These are phyloP conservation scores for Hoplodrina blanda DNA, from an alignment of 2,888 invertebrate species.

Conservation along the genomic window DNA sequence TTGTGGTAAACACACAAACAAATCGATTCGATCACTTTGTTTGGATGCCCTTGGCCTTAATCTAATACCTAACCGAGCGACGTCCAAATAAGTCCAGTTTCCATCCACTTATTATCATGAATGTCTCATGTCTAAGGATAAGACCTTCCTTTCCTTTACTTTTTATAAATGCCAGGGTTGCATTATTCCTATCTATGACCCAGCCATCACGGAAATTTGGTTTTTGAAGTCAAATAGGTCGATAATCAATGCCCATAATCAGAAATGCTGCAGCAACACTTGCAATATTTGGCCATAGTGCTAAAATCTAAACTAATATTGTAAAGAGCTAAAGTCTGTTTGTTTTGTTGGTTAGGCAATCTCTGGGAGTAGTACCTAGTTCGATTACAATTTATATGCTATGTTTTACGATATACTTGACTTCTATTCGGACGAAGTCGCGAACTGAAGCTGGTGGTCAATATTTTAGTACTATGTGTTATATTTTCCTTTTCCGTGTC, in stretches of 20 bases:
- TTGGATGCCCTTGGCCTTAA: conserved; percentile 37
- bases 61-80: conserved; percentile 6
- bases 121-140: background rate
- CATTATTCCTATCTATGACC: background rate
- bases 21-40: conserved; percentile 21
- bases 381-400: too few relatives aligned
- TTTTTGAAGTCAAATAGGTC: too few relatives aligned
- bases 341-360: too few relatives aligned
- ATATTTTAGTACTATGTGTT: too few relatives aligned
- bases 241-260: background rate
- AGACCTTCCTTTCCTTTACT: background rate
- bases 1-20: background rate
- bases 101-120: conserved; percentile 11
- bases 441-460: too few relatives aligned
- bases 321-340: too few relatives aligned
- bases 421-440: too few relatives aligned
- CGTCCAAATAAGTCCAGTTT: background rate
- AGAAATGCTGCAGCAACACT: background rate
- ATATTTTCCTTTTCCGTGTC: too few relatives aligned
- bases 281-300: background rate
- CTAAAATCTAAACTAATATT: too few relatives aligned
- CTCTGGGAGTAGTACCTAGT: too few relatives aligned
- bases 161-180: background rate
- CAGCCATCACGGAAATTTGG: background rate
- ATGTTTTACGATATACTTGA: too few relatives aligned